Base-by-base conservation (phyloP, 2,113 vertebrate species). In the Chaetops frenatus region DNA sequence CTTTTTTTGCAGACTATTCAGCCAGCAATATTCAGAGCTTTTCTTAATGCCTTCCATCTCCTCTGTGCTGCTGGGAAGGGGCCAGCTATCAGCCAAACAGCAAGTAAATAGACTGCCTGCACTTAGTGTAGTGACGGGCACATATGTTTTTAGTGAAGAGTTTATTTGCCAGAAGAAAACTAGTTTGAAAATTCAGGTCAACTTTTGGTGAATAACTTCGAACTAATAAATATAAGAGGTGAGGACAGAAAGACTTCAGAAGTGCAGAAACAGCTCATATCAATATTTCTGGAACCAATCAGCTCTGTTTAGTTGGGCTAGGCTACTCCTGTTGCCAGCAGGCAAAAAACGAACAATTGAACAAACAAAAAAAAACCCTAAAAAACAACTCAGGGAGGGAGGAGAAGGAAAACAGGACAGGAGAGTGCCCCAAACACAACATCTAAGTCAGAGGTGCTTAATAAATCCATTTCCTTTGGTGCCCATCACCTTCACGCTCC, bases 41-140 rank as follows among this genome's bases (percentile, higher is more conserved):
- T 96, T 67, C 91, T 92, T 96, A 96, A 96, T 92, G 92, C 86
- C 48, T 94, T 96, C 92, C 96, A 93, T 90, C 94, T 95, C 62
- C 71, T 79, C 61, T 56, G 70, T 64, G 22, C 35, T 93, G 87
- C 87, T 91, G 87, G 90, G 87, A 95, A 83, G 71, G 66, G 51
- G 90, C 84, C 87, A 95, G 90, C 36, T 86, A 86, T 82, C 91
- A 91, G 74, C 72, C 70, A 85, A 95, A 70, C 87, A 92, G 90
- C 87, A 62, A 94, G 73, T 57, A 94, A 94, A 95, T 62, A 91
- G 85, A 42, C 81, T 70, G 71, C 44, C 28, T 50, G 38, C 50
- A 81, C 92, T 93, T 86, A 88, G 62, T 31, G 42, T 25, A 76
- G 62, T 78, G 91, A 90, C 1, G 9, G 67, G 71, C 95, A 88